Base-by-base conservation (phyloP, 2,797 vertebrate genomes). In the Jordanella pulchra region DNA sequence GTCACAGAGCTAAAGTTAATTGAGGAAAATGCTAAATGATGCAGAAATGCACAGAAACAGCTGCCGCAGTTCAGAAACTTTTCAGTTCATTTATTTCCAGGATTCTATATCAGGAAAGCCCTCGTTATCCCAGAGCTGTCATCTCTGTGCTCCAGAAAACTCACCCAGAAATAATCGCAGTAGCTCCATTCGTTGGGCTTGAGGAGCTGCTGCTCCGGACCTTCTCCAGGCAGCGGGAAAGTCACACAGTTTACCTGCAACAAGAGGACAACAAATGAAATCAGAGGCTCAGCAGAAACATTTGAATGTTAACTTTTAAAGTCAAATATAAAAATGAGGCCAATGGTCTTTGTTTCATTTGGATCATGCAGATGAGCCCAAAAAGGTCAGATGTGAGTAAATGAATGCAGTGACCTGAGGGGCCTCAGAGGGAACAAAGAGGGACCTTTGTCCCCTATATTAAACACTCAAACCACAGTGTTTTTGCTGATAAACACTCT, bases 101-200 rank as follows among this genome's bases (percentile, higher is more conserved):
- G 35, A n/a, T 9, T 63, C 60, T 42, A 63, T 14, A 63, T 63
- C 7, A 39, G 60, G 60, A n/a, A 23, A 21, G 28, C 17, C 30
- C 54, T 60, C 28, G 18, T 54, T 54, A 54, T 54, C 11, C 3
- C 53, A 54, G 25, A 54, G 53, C 25, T 54, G 53, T 25, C 25
- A 54, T 54, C 53, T n/a, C 53, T 54, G 53, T 12, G 44, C 63
- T 65, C 63, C 17, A 65, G 63, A 28, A 35, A 66, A 80, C 96
- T 95, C 93, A 99, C 97, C 97, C 97, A 99, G 93, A 99, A 99
- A 87, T 98, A 97, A 89, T 99, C 98, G 65, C 97, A 99, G 94
- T 99, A 99, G 94, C 98, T 99, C 98, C 98, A 99, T 84, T 99
- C 97, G 0, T 94, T 95, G 3, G 97, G 97, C 74, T 99, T 99